Conservation (phyloP, 2,888 invertebrate genomes). For the Eustalomyia histrio region DNA sequence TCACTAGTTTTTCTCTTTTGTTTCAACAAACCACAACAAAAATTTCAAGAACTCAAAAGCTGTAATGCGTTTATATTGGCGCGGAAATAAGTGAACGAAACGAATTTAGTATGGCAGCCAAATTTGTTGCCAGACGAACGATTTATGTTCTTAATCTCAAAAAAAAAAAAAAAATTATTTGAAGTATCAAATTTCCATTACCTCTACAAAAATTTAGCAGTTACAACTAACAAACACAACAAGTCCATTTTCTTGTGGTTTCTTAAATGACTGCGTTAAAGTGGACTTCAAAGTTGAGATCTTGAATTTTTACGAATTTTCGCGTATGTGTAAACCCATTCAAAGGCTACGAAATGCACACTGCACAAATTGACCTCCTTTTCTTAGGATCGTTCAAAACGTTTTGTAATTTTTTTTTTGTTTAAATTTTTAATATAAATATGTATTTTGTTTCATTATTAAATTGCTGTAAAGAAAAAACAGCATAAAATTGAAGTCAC, state of each 20-base stretch:
- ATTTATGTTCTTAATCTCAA: too few species aligned
- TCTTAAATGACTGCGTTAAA: too few species aligned
- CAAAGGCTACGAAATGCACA: background rate
- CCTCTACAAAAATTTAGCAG: too few species aligned
- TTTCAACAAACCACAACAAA: background rate
- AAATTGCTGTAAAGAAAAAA: conserved; percentile 4
- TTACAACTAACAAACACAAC: too few species aligned
- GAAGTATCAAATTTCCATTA: too few species aligned
- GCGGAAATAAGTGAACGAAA: background rate
- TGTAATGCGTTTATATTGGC: background rate
- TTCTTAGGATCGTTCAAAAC: conserved; percentile 7
- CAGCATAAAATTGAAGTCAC: background rate
- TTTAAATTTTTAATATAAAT: conserved; percentile 19
- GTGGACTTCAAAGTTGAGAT: too few species aligned
- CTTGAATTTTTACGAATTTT: background rate
- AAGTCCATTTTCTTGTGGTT: too few species aligned
- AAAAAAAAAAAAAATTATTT: too few species aligned
- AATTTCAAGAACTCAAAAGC: background rate
- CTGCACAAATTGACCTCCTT: background rate
- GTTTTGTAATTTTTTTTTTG: too few species aligned
- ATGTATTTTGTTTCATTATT: conserved; percentile 18
- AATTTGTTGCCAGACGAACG: too few species aligned
- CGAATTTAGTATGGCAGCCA: too few species aligned
- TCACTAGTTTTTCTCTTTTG: conserved; percentile 47
- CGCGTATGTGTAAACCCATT: background rate